Conservation (phyloP, 2,113 vertebrate genomes). For the Rhabdomys dilectus region DNA sequence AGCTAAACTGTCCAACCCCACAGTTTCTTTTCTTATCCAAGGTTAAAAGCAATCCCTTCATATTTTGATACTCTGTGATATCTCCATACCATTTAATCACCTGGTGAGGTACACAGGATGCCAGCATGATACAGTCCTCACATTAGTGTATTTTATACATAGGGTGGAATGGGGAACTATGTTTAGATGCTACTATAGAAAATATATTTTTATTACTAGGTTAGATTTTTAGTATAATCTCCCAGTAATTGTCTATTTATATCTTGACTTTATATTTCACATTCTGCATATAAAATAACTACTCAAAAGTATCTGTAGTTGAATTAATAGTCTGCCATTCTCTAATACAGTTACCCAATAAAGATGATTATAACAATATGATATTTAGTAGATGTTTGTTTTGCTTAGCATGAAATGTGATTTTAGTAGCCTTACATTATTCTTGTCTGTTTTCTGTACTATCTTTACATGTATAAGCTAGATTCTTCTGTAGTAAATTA, state of each 20-base stretch:
- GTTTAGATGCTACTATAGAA: neutral
- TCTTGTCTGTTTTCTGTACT: neutral
- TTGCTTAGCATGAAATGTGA: neutral
- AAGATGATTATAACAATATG: neutral
- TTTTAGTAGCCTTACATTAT: neutral
- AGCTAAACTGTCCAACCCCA: neutral
- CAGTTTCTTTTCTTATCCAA: neutral
- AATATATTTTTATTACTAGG: neutral
- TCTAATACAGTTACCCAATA: neutral
- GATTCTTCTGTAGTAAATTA: neutral
- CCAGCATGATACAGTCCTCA: neutral
- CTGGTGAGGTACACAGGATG: neutral
- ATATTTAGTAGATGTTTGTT: conserved; percentile 30
- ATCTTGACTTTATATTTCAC: neutral
- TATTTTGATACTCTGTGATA: neutral
- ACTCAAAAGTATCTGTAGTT: neutral
- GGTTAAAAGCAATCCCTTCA: neutral
- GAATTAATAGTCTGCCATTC: neutral
- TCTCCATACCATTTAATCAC: neutral
- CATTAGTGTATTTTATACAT: neutral
- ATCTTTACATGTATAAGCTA: neutral
- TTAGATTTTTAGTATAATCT: neutral
- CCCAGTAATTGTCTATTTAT: neutral
- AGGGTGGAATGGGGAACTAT: neutral
- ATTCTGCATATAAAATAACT: neutral